Conservation (phyloP, 2,888 invertebrate genomes). For the Corbicula japonica region DNA sequence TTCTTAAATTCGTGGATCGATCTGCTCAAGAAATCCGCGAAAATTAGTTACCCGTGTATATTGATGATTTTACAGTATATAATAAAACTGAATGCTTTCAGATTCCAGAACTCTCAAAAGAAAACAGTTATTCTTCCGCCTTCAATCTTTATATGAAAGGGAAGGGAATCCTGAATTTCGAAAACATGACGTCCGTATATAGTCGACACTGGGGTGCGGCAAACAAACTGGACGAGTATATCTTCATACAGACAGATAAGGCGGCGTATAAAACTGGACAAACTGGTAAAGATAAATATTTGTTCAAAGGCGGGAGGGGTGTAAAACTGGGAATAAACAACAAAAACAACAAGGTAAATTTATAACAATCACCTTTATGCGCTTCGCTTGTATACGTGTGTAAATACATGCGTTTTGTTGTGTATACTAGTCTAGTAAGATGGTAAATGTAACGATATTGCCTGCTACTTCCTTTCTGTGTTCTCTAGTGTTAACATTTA, state of each 20-base stretch:
- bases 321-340: too few species aligned
- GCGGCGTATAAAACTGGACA: conserved; percentile 44
- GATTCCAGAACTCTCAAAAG: neutral
- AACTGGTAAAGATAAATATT: conserved; percentile 35
- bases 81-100: neutral
- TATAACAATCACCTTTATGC: too few species aligned
- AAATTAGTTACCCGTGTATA: neutral
- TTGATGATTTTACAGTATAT: neutral
- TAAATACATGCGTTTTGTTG: too few species aligned
- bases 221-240: neutral
- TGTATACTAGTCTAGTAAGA: too few species aligned
- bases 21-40: neutral
- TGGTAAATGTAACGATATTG: too few species aligned
- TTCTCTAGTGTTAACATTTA: too few species aligned
- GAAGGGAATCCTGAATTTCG: conserved; percentile 17
- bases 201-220: neutral
- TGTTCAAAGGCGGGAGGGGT: too few species aligned
- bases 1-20: neutral
- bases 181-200: conserved; percentile 4
- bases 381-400: too few species aligned
- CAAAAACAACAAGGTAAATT: too few species aligned
- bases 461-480: too few species aligned
- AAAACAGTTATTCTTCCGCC: neutral
- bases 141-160: conserved; percentile 26
- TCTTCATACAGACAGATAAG: conserved; percentile 53